Percentiles rank a stretch among this genome's conserved stretches.
Conservation (phyloP, 2,888 invertebrate genomes). For the Beris morrisii region DNA sequence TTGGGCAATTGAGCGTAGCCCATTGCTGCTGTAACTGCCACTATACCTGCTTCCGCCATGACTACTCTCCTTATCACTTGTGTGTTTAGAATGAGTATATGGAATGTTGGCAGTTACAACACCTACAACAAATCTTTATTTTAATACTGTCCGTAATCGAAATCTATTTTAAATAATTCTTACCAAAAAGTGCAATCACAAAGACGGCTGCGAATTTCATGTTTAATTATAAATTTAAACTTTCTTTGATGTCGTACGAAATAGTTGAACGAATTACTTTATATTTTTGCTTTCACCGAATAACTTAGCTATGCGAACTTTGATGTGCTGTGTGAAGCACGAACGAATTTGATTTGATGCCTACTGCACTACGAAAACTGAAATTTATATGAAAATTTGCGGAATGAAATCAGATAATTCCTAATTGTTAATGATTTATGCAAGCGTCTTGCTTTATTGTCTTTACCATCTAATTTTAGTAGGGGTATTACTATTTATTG, state of each 20-base stretch:
- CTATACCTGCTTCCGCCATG: background rate
- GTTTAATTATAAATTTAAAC: background rate
- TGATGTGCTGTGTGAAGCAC: background rate
- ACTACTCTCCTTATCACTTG: background rate
- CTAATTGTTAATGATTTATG: too few species aligned
- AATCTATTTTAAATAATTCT: slow-evolving; percentile 50
- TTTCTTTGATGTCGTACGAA: background rate
- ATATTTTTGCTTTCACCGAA: too few species aligned
- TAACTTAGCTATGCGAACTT: background rate
- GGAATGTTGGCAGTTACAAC: too few species aligned
- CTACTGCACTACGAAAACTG: background rate
- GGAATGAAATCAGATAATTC: too few species aligned
- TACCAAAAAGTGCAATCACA: slow-evolving; percentile 50
- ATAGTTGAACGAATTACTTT: too few species aligned
- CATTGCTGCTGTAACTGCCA: slow-evolving; percentile 61
- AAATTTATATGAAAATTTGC: slow-evolving; percentile 23
- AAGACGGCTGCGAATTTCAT: slow-evolving; percentile 12
- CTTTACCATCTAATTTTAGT: too few species aligned
- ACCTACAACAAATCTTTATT: too few species aligned
- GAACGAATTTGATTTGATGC: slow-evolving; percentile 17
- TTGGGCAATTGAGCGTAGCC: slow-evolving; percentile 66
- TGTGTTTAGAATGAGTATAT: too few species aligned
- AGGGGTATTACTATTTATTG: too few species aligned
- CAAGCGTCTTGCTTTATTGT: too few species aligned
- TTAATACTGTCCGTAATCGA: too few species aligned